These are phyloP conservation scores for mouse (Mus musculus) DNA, from an alignment of 2,113 vertebrate species.

Conservation along the genomic window DNA sequence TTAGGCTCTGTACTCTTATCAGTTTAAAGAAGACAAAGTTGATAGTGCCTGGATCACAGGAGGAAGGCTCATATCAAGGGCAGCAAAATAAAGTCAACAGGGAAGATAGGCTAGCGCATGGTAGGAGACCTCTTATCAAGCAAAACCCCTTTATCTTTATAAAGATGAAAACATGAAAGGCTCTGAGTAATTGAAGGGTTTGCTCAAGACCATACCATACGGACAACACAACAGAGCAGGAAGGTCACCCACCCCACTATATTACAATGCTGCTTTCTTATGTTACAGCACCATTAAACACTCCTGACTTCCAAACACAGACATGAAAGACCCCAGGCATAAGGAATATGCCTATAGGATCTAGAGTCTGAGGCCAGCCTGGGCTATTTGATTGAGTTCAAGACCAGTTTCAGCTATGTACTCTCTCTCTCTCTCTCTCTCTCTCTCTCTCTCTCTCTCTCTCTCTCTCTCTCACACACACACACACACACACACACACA, in stretches of 20 bases:
- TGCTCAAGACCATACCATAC: not conserved
- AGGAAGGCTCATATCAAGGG: not conserved
- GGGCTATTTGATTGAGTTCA: not conserved
- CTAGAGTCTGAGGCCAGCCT: not conserved
- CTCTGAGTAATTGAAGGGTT: not conserved
- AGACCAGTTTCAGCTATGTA: not conserved
- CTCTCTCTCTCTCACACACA: not conserved
- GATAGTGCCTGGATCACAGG: not conserved
- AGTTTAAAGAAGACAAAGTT: not conserved
- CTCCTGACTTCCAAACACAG: not conserved
- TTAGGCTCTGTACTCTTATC: not conserved
- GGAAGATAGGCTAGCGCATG: not conserved
- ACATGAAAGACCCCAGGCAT: not conserved
- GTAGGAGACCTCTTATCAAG: not conserved
- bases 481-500: not conserved
- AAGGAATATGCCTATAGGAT: not conserved
- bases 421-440: not conserved
- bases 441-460: too few species aligned
- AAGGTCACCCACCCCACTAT: not conserved
- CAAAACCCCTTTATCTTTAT: not conserved
- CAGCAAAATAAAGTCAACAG: not conserved
- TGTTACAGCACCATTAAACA: not conserved
- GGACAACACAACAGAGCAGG: not conserved
- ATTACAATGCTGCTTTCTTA: not conserved
- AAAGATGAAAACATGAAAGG: not conserved